Base-by-base conservation (phyloP, 2,888 invertebrate genomes). In the Trissolcus brochymenae region DNA sequence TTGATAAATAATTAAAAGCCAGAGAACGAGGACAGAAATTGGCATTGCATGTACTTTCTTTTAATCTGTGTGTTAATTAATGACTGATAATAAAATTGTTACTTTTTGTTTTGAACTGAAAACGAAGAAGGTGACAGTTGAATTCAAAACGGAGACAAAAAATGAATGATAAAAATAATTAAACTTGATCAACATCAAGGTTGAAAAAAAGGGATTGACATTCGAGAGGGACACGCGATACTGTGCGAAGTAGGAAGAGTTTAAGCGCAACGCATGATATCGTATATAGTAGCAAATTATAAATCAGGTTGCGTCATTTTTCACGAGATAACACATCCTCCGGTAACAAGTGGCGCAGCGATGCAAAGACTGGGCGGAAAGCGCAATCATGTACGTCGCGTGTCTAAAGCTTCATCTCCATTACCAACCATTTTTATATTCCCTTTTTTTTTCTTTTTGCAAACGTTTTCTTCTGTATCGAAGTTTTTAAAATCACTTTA, bases 281-380 rank as follows among this genome's bases (percentile, higher is more conserved):
- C 49, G 21, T 35, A 35, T 51, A 61, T 25, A 43, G 25, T 21
- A 43, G 51, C 50, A 40, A 65, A 66, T 70, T 68, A 61, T 74
- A 71, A 78, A 71, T 74, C 74, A 59, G 62, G 74, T 78, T 78
- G 67, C 74, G 71, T 75, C 71, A 78, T 75, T 76, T 75, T 68
- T 72, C 67, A 78, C 72, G 72, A 75, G 71, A 75, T 75, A 75
- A 67, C 71, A 35, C 35, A 75, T 75, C 71, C 75, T 75, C 75
- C 61, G 46, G 57, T 68, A 65, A 65, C 66, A 40, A 73, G 75
- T 72, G 64, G 51, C 51, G 74, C 78, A 64, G 49, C 11, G 78
- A 71, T 62, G 71, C 67, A 67, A 62, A 56, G 62, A 71, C 78
- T 67, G 75, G 67, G 71, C 74, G 74, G 74, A 70, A 71, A 78